Conservation (phyloP, 2,113 vertebrate species). For the Silurus asotus region DNA sequence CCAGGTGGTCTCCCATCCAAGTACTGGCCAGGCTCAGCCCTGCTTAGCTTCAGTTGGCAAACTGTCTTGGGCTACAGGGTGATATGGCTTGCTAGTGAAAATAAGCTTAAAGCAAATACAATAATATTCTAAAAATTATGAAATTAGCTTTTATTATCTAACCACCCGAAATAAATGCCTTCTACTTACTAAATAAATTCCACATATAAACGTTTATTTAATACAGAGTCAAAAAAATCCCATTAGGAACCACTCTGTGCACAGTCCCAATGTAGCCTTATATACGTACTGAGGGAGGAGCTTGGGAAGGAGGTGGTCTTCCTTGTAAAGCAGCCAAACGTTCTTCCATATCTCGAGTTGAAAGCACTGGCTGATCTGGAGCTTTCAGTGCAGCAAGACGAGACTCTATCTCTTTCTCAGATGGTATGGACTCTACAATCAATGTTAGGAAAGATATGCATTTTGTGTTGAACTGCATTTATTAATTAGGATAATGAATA, state of each 20-base stretch:
- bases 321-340: slow-evolving; percentile 84
- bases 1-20: too few species aligned
- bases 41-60: too few species aligned
- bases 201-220: neutral
- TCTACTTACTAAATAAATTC: neutral
- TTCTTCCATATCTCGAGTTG: slow-evolving; percentile 83
- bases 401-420: slow-evolving; percentile 86
- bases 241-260: neutral
- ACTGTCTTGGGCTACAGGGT: too few species aligned
- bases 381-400: slow-evolving; percentile 85
- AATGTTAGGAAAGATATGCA: neutral
- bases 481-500: neutral
- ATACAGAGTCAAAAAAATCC: neutral
- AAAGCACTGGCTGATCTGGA: slow-evolving; percentile 73
- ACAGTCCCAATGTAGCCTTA: too few species aligned
- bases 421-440: slow-evolving; percentile 79
- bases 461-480: neutral
- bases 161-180: neutral
- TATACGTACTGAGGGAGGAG: slow-evolving; percentile 74
- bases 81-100: neutral
- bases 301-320: slow-evolving; percentile 71
- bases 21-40: too few species aligned
- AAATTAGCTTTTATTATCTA: neutral
- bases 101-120: neutral
- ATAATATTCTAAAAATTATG: neutral